Conservation (phyloP, 2,888 invertebrate genomes). For the Adela reaumurella region DNA sequence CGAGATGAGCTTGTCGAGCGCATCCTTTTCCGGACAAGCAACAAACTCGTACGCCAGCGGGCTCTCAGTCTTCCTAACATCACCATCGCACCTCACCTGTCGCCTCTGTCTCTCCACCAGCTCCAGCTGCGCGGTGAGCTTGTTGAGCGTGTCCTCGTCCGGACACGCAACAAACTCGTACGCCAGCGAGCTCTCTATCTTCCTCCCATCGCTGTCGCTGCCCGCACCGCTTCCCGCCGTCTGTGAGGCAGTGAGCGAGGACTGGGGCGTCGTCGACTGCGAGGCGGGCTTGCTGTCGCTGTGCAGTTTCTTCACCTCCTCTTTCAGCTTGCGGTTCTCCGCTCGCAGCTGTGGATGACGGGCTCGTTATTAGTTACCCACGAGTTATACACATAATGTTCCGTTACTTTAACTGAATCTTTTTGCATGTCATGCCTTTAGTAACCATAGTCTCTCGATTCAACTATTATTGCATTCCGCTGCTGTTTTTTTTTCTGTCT, state of each 20-base stretch:
- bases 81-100: constrained; percentile 25
- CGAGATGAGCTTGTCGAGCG: constrained; percentile 38
- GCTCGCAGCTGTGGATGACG: constrained; percentile 26
- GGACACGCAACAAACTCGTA: constrained; percentile 47
- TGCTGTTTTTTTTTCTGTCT: no score
- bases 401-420: no score
- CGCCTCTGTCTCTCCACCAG: constrained; percentile 42
- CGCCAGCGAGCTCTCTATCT: constrained; percentile 13
- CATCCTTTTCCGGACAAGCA: constrained; percentile 43
- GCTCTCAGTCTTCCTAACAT: no score
- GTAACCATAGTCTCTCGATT: no score
- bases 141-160: constrained; percentile 43
- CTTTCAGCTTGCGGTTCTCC: constrained; percentile 37
- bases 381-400: no score
- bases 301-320: constrained; percentile 22
- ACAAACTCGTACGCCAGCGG: constrained; percentile 36
- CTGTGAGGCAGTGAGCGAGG: no score
- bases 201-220: not conserved
- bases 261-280: constrained; percentile 17
- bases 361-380: not conserved
- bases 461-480: no score
- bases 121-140: constrained; percentile 39
- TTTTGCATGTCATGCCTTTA: no score
- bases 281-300: constrained; percentile 12
- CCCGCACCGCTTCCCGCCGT: not conserved